Evolutionary conservation across 2,797 vertebrate genomes (phyloP), one percentile per base, ranked within the genome.

Genomic region (Synaphobranchus kaupii): DNA sequence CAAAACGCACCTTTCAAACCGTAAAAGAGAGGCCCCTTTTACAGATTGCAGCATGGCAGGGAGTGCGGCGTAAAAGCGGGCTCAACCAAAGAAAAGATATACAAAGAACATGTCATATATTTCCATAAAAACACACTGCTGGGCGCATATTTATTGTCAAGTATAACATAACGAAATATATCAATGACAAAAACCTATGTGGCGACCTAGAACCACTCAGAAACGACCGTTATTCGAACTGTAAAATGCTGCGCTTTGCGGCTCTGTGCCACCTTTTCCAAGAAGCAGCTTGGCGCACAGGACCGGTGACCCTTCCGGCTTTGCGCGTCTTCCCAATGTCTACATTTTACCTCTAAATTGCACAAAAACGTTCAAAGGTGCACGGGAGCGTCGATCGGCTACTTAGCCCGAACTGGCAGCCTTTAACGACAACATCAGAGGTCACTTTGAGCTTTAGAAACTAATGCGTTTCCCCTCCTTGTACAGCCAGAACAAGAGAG

Each of bases 1-100:
- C 95, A 96, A 97, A 98, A 98, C 95, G 96, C 96, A 97, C 96
- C 97, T 98, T 98, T 97, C 96, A 96, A 95, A 95, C 94, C 95
- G 95, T 95, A 94, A 94, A 94, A 96, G 96, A 96, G 96, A 96
- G 96, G 95, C 95, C 97, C 96, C 95, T 93, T 96, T 93, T 96
- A 96, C 94, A 95, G 97, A 96, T 95, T 89, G 0, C 92, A 95
- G 93, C 90, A 88, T 93, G 93, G 93, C 92, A 85, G 83, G 92
- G 91, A 71, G 83, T 54, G 85, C 60, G 76, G 85, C 82, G 85
- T 48, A 83, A 85, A 71, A 88, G 86, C 86, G 73, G 86, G 85
- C 94, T 94, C 95, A 94, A 91, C 93, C 92, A 93, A 90, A 93
- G 93, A 93, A 94, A 94, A 91, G 86, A 90, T 89, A 94, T 92